These are phyloP conservation scores for Actinia equina DNA, from an alignment of 64 coral and sea anemone species.

Conservation along the genomic window DNA sequence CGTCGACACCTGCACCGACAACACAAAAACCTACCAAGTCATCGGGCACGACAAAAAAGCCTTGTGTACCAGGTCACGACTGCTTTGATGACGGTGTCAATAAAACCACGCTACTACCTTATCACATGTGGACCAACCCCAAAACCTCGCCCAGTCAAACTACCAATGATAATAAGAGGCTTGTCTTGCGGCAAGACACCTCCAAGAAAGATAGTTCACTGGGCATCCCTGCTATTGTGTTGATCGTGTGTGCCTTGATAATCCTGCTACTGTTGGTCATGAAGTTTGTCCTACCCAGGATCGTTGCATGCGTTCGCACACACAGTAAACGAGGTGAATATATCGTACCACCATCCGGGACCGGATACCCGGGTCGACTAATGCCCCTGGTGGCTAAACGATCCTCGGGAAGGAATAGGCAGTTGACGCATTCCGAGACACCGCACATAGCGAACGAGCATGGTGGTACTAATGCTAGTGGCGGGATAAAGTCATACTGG, in stretches of 20 bases:
- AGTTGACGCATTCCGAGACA: slow-evolving; percentile 32
- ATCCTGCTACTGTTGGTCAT: slow-evolving; percentile 52
- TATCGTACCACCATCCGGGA: slow-evolving; percentile 55
- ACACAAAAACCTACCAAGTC: neutral
- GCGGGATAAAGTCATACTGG: slow-evolving; percentile 72
- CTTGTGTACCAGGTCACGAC: slow-evolving; percentile 2
- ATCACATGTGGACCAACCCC: neutral
- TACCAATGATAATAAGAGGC: neutral
- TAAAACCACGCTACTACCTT: neutral
- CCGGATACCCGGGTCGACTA: slow-evolving; percentile 64
- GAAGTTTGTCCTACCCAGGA: slow-evolving; percentile 58
- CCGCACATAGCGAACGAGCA: slow-evolving; percentile 15
- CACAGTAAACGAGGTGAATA: slow-evolving; percentile 93
- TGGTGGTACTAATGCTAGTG: slow-evolving; percentile 27
- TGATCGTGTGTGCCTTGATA: slow-evolving; percentile 65
- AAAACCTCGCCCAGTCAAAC: neutral
- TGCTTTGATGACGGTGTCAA: neutral
- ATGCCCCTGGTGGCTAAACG: slow-evolving; percentile 60
- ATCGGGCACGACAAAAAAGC: neutral
- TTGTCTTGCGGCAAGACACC: neutral
- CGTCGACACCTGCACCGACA: neutral
- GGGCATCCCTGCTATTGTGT: slow-evolving; percentile 47
- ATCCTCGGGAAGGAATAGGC: slow-evolving; percentile 25
- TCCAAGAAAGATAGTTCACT: neutral
- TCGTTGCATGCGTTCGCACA: slow-evolving; percentile 70